Evolutionary conservation across 2,888 invertebrate genomes (phyloP).

Genomic region (Pyrocoelia pectoralis): DNA sequence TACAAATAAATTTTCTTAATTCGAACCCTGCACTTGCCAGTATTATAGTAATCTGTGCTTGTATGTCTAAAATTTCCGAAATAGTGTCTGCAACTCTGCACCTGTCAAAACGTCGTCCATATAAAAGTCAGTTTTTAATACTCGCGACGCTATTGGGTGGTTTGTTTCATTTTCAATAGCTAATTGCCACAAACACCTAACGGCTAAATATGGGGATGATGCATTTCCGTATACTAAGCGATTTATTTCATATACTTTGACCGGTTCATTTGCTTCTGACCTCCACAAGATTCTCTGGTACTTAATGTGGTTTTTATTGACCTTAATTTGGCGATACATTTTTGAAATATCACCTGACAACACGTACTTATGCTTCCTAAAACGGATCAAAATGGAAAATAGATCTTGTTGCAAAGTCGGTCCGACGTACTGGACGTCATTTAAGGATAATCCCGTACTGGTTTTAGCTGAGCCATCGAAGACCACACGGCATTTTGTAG

Average conservation of each 20-base stretch:
- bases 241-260: slow-evolving; percentile 31
- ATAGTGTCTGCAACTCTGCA: slow-evolving; percentile 22
- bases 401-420: slow-evolving; percentile 30
- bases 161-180: slow-evolving; percentile 21
- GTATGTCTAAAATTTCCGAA: slow-evolving; percentile 30
- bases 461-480: slow-evolving; percentile 3
- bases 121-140: slow-evolving; percentile 37
- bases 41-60: slow-evolving; percentile 30
- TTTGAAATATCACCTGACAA: slow-evolving; percentile 20
- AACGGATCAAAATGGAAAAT: slow-evolving; percentile 21
- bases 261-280: background rate
- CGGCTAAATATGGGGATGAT: slow-evolving; percentile 37
- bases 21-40: slow-evolving; percentile 33
- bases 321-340: slow-evolving; percentile 23
- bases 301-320: background rate
- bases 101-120: slow-evolving; percentile 39
- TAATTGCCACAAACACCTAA: slow-evolving; percentile 27
- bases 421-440: slow-evolving; percentile 21
- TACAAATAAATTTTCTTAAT: slow-evolving; percentile 31
- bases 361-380: slow-evolving; percentile 4
- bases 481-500: slow-evolving; percentile 8
- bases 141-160: slow-evolving; percentile 24
- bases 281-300: slow-evolving; percentile 24
- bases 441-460: no score
- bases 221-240: slow-evolving; percentile 41